Conservation (phyloP, 2,888 invertebrate species). For the Hetaerina titia region DNA sequence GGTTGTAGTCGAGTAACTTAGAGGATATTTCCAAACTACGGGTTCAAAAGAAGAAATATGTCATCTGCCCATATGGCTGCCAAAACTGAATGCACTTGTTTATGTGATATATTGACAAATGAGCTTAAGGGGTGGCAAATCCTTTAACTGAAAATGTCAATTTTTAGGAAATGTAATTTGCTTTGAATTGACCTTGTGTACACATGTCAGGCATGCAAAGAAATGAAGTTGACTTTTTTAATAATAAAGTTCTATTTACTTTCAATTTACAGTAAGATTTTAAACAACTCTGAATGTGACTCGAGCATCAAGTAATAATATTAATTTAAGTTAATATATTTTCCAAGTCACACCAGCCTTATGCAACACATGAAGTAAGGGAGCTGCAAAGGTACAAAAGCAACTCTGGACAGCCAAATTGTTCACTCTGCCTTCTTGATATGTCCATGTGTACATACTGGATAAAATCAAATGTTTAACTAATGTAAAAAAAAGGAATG, state of each 20-base stretch:
- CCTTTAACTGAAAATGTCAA: not conserved
- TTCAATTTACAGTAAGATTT: not conserved
- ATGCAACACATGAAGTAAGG: not conserved
- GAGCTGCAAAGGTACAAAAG: not conserved
- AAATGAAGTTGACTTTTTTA: not conserved
- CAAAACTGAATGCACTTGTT: not conserved
- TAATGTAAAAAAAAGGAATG: slow-evolving; percentile 64
- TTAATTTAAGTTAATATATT: too few relatives aligned
- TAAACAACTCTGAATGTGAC: not conserved
- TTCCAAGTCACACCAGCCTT: not conserved
- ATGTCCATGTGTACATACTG: slow-evolving; percentile 19
- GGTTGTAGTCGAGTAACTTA: not conserved
- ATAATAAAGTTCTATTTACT: slow-evolving; percentile 1
- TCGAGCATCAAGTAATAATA: not conserved
- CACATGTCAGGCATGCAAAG: not conserved
- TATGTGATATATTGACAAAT: not conserved
- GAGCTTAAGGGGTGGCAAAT: not conserved
- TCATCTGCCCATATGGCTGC: not conserved
- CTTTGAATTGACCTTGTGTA: not conserved
- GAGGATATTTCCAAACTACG: not conserved
- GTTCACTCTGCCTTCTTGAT: not conserved
- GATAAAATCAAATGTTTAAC: not conserved
- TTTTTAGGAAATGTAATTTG: not conserved
- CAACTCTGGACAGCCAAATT: not conserved
- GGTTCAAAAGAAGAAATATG: not conserved